Percentiles rank a stretch among this genome's conserved stretches.
phyloP scores from a whole-genome alignment of 2,797 vertebrate genomes.

The Apodemus agrarius region DNA sequence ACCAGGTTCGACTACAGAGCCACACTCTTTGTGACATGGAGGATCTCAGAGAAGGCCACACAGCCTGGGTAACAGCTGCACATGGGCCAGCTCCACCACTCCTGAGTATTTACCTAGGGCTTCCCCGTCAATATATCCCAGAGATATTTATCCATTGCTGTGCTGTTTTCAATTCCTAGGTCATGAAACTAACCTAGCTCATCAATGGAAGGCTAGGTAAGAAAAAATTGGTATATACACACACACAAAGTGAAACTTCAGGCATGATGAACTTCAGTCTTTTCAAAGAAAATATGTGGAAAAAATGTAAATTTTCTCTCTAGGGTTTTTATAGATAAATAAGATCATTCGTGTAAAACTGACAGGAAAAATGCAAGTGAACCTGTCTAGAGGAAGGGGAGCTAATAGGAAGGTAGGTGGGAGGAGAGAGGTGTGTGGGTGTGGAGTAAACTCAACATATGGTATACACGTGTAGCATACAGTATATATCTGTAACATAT shows the following conservation, averaged over 20 bases:
- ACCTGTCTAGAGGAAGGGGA: neutral
- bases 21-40: neutral
- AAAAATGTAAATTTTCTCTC: neutral
- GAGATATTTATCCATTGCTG: neutral
- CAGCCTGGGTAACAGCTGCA: neutral
- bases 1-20: neutral
- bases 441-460: neutral
- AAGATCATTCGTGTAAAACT: neutral
- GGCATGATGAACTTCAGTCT: neutral
- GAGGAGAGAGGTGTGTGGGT: neutral
- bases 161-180: neutral
- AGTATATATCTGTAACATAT: too few species aligned
- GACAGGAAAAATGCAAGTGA: neutral
- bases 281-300: neutral
- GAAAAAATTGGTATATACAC: neutral
- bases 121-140: neutral
- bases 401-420: neutral
- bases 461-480: too few species aligned
- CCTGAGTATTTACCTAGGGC: neutral
- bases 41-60: neutral
- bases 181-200: neutral
- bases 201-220: neutral
- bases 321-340: neutral
- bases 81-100: too few species aligned
- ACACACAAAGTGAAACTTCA: neutral